phyloP scores from a whole-genome alignment of 2,888 invertebrate genomes.

The Stenodema calcarata region DNA sequence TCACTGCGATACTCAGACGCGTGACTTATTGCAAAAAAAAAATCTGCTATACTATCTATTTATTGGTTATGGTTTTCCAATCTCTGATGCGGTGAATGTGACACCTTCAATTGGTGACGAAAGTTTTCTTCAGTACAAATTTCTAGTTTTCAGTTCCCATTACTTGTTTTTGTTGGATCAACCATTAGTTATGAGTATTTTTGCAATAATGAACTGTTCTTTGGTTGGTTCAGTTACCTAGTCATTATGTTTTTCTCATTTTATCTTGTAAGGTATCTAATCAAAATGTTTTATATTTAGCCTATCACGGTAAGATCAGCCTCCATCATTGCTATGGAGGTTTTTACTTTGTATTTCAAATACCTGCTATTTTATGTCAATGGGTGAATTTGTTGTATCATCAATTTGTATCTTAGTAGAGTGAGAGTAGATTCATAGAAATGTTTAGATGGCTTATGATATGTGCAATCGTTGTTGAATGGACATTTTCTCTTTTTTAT shows the following conservation, averaged over 20 bases:
- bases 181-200: not conserved
- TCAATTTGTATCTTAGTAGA: conserved; percentile 2
- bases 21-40: too few species aligned
- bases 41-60: too few species aligned
- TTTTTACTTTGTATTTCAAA: not conserved
- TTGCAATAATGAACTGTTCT: not conserved
- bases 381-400: not conserved
- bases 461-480: conserved; percentile 35
- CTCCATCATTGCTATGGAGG: not conserved
- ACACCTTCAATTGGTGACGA: not conserved
- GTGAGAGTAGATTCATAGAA: conserved; percentile 19
- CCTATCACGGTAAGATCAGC: not conserved
- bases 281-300: not conserved
- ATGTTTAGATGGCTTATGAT: conserved; percentile 32
- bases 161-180: not conserved
- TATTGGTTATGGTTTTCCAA: not conserved
- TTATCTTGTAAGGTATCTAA: not conserved
- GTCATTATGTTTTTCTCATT: not conserved
- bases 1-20: too few species aligned
- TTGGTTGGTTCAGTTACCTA: conserved; percentile 13
- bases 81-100: not conserved
- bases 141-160: not conserved
- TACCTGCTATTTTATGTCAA: not conserved
- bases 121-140: not conserved
- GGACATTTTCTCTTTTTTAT: conserved; percentile 7